These are phyloP conservation scores for Mongoloraphidia duomilia DNA, from an alignment of 2,888 invertebrate genomes.

Conservation along the genomic window DNA sequence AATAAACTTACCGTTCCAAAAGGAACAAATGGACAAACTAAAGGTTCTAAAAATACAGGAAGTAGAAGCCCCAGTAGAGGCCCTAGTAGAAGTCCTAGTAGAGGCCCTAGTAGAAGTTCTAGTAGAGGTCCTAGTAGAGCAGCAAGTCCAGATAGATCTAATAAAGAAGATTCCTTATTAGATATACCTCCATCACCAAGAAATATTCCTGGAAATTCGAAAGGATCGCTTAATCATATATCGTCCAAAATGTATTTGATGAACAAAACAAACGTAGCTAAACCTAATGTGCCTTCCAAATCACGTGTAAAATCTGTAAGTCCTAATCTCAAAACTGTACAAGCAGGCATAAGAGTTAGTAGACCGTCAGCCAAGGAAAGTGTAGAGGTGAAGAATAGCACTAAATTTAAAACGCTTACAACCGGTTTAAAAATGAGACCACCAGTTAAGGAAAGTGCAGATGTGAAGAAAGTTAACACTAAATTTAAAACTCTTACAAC, in stretches of 20 bases:
- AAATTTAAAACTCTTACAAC: too few species aligned
- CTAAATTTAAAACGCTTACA: too few species aligned
- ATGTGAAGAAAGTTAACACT: too few species aligned
- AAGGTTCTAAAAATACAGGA: not conserved
- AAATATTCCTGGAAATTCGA: slow-evolving; percentile 17
- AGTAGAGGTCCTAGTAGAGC: slow-evolving; percentile 20
- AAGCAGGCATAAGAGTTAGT: too few species aligned
- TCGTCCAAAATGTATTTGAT: not conserved
- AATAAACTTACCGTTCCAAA: not conserved
- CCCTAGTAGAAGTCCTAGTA: not conserved
- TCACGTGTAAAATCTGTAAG: slow-evolving; percentile 15
- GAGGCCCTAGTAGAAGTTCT: not conserved
- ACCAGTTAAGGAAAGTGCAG: too few species aligned
- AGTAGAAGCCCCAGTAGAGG: slow-evolving; percentile 11
- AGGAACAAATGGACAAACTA: too few species aligned
- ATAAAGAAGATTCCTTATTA: too few species aligned
- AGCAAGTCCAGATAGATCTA: slow-evolving; percentile 21
- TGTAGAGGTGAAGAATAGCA: too few species aligned
- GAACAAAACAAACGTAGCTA: slow-evolving; percentile 11
- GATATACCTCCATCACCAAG: slow-evolving; percentile 20
- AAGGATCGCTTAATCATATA: not conserved
- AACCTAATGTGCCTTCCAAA: slow-evolving; percentile 30
- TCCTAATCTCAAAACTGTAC: too few species aligned
- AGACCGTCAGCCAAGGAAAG: too few species aligned
- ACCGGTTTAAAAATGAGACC: too few species aligned